Conservation (phyloP, 2,797 vertebrate species). For the Rhinophrynus dorsalis region DNA sequence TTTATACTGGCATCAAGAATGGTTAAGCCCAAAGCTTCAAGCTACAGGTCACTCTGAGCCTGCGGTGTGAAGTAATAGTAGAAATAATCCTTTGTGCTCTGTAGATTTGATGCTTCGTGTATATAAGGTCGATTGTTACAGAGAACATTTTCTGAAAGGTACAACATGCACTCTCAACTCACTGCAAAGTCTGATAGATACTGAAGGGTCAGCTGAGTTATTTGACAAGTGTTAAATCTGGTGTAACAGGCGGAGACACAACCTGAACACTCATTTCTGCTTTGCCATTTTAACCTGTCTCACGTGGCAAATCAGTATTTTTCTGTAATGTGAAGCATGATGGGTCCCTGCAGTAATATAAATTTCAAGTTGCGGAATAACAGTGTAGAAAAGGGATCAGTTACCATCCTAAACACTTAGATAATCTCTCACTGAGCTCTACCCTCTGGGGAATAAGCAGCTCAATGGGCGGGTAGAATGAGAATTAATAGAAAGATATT, state of each 20-base stretch:
- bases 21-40: slow-evolving; percentile 12
- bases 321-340: slow-evolving; percentile 68
- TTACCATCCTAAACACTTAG: slow-evolving; percentile 44
- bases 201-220: slow-evolving; percentile 79
- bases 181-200: slow-evolving; percentile 74
- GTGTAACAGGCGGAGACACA: slow-evolving; percentile 79
- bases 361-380: slow-evolving; percentile 39
- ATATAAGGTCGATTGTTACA: slow-evolving; percentile 80
- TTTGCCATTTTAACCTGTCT: slow-evolving; percentile 81
- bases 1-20: not conserved
- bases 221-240: slow-evolving; percentile 80
- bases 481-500: slow-evolving; percentile 34
- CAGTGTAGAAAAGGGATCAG: slow-evolving; percentile 35
- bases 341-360: slow-evolving; percentile 42
- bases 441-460: slow-evolving; percentile 27
- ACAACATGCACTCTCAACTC: slow-evolving; percentile 71
- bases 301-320: slow-evolving; percentile 76
- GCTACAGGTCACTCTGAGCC: not conserved
- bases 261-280: slow-evolving; percentile 80
- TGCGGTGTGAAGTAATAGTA: not conserved
- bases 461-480: slow-evolving; percentile 28
- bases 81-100: slow-evolving; percentile 21
- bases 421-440: slow-evolving; percentile 39
- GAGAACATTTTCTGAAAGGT: slow-evolving; percentile 72
- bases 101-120: slow-evolving; percentile 51